phyloP scores from a whole-genome alignment of 2,797 vertebrate species.

The Tangara arthus region DNA sequence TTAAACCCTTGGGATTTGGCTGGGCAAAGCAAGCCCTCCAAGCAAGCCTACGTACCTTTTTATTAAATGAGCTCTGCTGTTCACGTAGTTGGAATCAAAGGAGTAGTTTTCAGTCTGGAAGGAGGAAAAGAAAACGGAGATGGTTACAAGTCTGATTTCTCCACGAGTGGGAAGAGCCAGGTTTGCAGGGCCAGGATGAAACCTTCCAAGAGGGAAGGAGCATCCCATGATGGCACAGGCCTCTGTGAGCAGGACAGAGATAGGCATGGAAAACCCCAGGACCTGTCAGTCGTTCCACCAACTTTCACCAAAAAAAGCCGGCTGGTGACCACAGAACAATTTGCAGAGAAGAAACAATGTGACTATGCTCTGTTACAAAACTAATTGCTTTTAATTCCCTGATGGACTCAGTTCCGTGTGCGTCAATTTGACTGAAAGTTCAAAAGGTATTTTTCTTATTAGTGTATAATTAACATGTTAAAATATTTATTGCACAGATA shows the following conservation, averaged over 20 bases:
- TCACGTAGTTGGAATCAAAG: slow-evolving; percentile 98
- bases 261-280: background rate
- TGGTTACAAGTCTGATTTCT: slow-evolving; percentile 6
- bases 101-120: slow-evolving; percentile 98
- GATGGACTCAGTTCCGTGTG: slow-evolving; percentile 50
- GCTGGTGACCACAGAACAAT: slow-evolving; percentile 54
- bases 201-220: fast-evolving
- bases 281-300: background rate
- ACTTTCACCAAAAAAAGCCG: background rate
- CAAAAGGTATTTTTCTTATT: slow-evolving; percentile 79
- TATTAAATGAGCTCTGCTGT: slow-evolving; percentile 99
- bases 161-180: background rate
- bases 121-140: slow-evolving; percentile 66
- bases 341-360: slow-evolving; percentile 60
- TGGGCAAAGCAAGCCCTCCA: slow-evolving; percentile 17
- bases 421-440: slow-evolving; percentile 74
- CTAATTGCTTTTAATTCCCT: slow-evolving; percentile 75
- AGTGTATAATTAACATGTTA: slow-evolving; percentile 77
- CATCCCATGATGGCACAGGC: background rate
- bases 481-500: slow-evolving; percentile 77
- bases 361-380: slow-evolving; percentile 64
- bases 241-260: fast-evolving
- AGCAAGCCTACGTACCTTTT: slow-evolving; percentile 89
- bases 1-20: slow-evolving; percentile 24
- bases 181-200: background rate